These are phyloP conservation scores for Alectoris magna DNA, from an alignment of 2,797 vertebrate species.

Conservation along the genomic window DNA sequence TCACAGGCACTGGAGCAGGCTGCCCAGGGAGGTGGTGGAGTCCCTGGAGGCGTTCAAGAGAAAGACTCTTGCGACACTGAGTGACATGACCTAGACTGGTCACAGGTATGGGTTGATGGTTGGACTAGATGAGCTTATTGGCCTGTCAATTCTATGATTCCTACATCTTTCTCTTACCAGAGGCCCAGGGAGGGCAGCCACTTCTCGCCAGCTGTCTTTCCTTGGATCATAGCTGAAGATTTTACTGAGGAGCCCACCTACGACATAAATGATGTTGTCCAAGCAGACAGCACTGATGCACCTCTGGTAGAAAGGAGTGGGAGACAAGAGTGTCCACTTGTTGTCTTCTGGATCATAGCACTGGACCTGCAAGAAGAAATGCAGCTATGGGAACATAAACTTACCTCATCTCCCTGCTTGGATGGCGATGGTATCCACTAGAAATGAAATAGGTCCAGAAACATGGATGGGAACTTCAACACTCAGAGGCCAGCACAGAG, in stretches of 20 bases:
- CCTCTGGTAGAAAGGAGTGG: slow-evolving; percentile 81
- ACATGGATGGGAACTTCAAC: fast-evolving
- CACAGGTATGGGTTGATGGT: no score
- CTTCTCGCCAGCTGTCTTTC: slow-evolving; percentile 78
- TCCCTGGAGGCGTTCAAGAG: no score
- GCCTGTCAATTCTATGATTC: background rate
- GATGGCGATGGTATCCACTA: background rate
- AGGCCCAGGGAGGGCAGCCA: slow-evolving; percentile 76
- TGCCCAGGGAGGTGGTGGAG: no score
- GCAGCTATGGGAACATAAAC: background rate
- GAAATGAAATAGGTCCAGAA: background rate
- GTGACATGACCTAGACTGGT: no score
- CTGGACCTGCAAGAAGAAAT: slow-evolving; percentile 78
- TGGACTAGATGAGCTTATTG: no score
- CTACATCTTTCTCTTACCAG: slow-evolving; percentile 75
- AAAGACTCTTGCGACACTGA: no score
- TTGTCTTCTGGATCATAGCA: slow-evolving; percentile 80
- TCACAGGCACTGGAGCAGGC: no score
- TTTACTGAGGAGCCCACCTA: slow-evolving; percentile 82
- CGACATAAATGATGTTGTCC: slow-evolving; percentile 81
- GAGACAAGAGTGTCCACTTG: slow-evolving; percentile 73
- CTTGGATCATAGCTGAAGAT: slow-evolving; percentile 80
- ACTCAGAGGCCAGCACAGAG: background rate
- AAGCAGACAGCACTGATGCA: slow-evolving; percentile 80
- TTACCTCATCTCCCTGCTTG: background rate